Evolutionary conservation across 2,888 invertebrate genomes (phyloP), one percentile per base, ranked within the genome.

Genomic region (Labia minor): DNA sequence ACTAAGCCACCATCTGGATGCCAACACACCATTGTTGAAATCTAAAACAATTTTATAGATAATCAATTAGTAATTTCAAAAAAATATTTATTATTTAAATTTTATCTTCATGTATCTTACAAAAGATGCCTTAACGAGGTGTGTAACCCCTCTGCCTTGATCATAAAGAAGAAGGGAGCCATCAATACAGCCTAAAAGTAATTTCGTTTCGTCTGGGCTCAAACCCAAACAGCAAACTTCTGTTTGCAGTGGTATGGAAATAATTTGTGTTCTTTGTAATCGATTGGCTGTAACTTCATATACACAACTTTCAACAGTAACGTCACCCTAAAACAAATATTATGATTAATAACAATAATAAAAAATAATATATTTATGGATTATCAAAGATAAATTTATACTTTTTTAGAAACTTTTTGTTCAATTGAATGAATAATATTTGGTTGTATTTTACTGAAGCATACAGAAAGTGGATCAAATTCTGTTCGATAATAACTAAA

Each of bases 161-260:
- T 95, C 92, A 72, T 91, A 84, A 20, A 95, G 78, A 61, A 89
- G 89, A 69, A 95, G 78, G 1, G 91, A 87, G 3, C 90, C 90
- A 79, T 95, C 93, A 64, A 90, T 88, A 74, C 93, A 93, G 8
- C 92, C 91, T 62, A 91, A 77, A 21, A 94, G 78, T 8, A 95
- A 78, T 72, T 88, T 86, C 73, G 87, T 85, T 76, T 88, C 88
- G 74, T 87, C 84, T 0, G 85, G 85, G 73, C 86, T 89, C 73
- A 88, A 83, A 73, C 81, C 78, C 78, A 85, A 78, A 74, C 85
- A 85, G 72, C 86, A 80, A 70, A 88, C 83, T 76, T 86, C 85
- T 14, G 87, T 86, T 75, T 86, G 87, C 73, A 86, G 80, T 70
- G 85, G 85, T 73, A 90, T 86, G 0, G 87, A 86, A 21, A 86